Evolutionary conservation across 2,888 invertebrate species (phyloP).

Genomic region (Pyrrhia umbra): DNA sequence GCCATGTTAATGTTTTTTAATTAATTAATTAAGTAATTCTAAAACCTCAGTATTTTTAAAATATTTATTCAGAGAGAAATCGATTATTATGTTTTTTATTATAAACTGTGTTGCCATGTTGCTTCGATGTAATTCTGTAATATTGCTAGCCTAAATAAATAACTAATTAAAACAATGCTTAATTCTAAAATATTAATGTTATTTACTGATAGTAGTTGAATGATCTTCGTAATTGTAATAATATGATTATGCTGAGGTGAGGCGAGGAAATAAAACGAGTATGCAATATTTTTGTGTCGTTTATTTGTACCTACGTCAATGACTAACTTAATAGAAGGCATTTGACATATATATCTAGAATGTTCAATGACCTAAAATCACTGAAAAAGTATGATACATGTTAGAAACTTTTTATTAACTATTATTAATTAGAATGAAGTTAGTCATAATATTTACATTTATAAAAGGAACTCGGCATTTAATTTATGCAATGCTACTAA

Average conservation of each 20-base stretch:
- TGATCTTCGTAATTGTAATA: slow-evolving; percentile 83
- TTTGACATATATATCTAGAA: too few species aligned
- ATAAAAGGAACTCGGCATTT: too few species aligned
- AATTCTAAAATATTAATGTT: slow-evolving; percentile 87
- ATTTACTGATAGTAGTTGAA: slow-evolving; percentile 88
- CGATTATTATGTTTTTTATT: slow-evolving; percentile 52
- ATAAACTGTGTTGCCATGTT: slow-evolving; percentile 73
- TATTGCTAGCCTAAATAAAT: slow-evolving; percentile 83
- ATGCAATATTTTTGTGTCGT: slow-evolving; percentile 55
- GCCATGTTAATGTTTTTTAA: slow-evolving; percentile 52
- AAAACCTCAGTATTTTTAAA: slow-evolving; percentile 46
- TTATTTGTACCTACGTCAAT: slow-evolving; percentile 40
- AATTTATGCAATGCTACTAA: too few species aligned
- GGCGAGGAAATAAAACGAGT: slow-evolving; percentile 77
- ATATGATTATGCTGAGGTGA: slow-evolving; percentile 79
- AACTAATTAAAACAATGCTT: slow-evolving; percentile 77
- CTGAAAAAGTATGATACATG: too few species aligned
- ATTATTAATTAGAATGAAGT: too few species aligned
- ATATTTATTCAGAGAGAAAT: slow-evolving; percentile 41
- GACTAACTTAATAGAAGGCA: too few species aligned
- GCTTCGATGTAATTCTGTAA: slow-evolving; percentile 81
- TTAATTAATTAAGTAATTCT: slow-evolving; percentile 37
- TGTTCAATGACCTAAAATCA: too few species aligned
- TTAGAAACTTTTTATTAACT: too few species aligned
- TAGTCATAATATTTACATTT: too few species aligned